Conservation (phyloP, 2,113 vertebrate species). For the Rhinopithecus roxellana region DNA sequence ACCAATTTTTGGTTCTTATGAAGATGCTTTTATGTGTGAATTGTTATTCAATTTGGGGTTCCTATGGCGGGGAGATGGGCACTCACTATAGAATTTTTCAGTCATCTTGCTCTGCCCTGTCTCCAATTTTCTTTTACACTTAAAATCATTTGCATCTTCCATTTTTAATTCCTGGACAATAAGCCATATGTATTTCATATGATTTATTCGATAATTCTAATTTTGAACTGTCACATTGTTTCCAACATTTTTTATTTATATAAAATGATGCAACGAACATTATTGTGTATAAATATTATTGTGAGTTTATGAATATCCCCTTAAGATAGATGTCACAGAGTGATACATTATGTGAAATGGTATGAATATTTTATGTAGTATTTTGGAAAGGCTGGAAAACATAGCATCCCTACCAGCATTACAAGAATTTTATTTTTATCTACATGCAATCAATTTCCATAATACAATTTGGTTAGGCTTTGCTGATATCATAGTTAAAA, state of each 20-base stretch:
- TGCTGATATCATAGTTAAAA: slow-evolving; percentile 22
- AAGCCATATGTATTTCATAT: not conserved
- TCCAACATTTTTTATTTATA: not conserved
- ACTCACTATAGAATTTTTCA: no score
- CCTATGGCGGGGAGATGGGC: no score
- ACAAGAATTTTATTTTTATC: not conserved
- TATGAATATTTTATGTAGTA: slow-evolving; percentile 48
- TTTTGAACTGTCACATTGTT: slow-evolving; percentile 7
- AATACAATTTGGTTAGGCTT: slow-evolving; percentile 6
- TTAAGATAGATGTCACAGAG: not conserved
- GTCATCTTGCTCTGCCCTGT: no score
- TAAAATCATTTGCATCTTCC: not conserved
- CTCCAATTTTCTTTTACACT: not conserved
- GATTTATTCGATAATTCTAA: slow-evolving; percentile 16
- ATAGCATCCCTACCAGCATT: not conserved
- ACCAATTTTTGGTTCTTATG: no score
- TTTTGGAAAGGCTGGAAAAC: not conserved
- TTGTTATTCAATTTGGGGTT: no score
- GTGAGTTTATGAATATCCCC: not conserved
- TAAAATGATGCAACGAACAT: not conserved
- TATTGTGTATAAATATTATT: not conserved
- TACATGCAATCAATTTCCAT: not conserved
- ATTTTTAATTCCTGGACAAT: not conserved
- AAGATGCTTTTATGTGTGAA: no score
- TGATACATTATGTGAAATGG: not conserved